Percentiles rank a stretch among this genome's conserved stretches.
Conservation (phyloP, 2,888 invertebrate genomes). For the Tenthredo mesomela region DNA sequence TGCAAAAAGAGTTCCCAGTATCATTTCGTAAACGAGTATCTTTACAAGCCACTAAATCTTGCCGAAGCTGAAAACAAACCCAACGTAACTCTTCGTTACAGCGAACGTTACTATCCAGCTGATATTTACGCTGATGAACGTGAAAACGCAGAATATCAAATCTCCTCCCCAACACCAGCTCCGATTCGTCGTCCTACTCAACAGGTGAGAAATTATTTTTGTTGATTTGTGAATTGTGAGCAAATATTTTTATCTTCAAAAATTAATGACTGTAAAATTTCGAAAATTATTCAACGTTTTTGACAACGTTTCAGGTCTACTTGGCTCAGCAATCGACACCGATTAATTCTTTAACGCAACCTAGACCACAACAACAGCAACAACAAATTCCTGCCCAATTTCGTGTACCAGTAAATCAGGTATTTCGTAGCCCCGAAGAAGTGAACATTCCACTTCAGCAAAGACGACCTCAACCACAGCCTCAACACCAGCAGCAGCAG, state of each 20-base stretch:
- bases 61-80: slow-evolving; percentile 91
- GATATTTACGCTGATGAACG: slow-evolving; percentile 83
- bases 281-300: neutral
- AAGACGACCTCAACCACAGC: slow-evolving; percentile 83
- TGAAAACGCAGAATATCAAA: slow-evolving; percentile 72
- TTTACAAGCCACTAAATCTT: slow-evolving; percentile 92
- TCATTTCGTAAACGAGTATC: slow-evolving; percentile 95
- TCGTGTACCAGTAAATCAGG: slow-evolving; percentile 82
- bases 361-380: slow-evolving; percentile 75
- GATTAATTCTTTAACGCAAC: slow-evolving; percentile 71
- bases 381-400: slow-evolving; percentile 75
- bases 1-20: slow-evolving; percentile 94
- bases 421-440: slow-evolving; percentile 92
- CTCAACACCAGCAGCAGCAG: slow-evolving; percentile 72
- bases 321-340: slow-evolving; percentile 74
- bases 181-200: slow-evolving; percentile 69
- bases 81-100: slow-evolving; percentile 88
- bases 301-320: slow-evolving; percentile 62
- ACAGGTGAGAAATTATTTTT: slow-evolving; percentile 53
- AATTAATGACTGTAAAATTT: neutral
- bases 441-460: slow-evolving; percentile 92
- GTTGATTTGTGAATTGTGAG: neutral
- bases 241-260: neutral
- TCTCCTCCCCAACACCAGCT: slow-evolving; percentile 64
- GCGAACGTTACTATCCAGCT: slow-evolving; percentile 91